phyloP scores from a whole-genome alignment of 1,140 invertebrate genomes.

The Drosophila equinoxialis region DNA sequence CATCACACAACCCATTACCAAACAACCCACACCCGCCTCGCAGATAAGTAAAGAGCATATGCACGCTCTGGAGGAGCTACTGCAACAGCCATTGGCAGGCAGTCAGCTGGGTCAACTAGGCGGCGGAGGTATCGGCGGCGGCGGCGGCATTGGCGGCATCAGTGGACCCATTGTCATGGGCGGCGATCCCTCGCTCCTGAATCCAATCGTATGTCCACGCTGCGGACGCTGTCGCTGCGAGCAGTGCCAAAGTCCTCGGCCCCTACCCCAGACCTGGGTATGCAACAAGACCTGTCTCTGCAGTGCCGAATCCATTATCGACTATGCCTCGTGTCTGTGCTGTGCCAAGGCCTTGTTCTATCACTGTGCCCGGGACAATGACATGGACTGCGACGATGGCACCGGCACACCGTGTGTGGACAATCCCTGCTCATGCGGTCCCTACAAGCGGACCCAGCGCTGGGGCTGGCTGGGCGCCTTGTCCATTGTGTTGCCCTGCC shows the following conservation, averaged over 20 bases:
- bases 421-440: constrained; percentile 93
- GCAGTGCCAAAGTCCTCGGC: constrained; percentile 91
- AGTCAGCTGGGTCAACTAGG: constrained; percentile 40
- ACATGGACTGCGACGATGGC: constrained; percentile 88
- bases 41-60: constrained; percentile 83
- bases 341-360: constrained; percentile 96
- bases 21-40: constrained; percentile 84
- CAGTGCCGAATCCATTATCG: constrained; percentile 92
- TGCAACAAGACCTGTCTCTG: constrained; percentile 93
- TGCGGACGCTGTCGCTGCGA: constrained; percentile 94
- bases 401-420: constrained; percentile 88
- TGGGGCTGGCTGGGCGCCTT: constrained; percentile 93
- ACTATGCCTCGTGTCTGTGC: constrained; percentile 95
- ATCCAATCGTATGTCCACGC: constrained; percentile 91
- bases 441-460: constrained; percentile 87
- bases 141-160: no score
- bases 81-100: constrained; percentile 37
- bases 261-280: constrained; percentile 93
- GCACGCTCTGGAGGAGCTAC: constrained; percentile 72
- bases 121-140: no score
- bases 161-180: constrained; percentile 62
- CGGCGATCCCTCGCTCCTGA: constrained; percentile 67
- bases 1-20: constrained; percentile 83
- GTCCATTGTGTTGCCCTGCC: constrained; percentile 92
- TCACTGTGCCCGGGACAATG: constrained; percentile 91